phyloP scores from a whole-genome alignment of 2,113 vertebrate genomes.

The Centropus bengalensis region DNA sequence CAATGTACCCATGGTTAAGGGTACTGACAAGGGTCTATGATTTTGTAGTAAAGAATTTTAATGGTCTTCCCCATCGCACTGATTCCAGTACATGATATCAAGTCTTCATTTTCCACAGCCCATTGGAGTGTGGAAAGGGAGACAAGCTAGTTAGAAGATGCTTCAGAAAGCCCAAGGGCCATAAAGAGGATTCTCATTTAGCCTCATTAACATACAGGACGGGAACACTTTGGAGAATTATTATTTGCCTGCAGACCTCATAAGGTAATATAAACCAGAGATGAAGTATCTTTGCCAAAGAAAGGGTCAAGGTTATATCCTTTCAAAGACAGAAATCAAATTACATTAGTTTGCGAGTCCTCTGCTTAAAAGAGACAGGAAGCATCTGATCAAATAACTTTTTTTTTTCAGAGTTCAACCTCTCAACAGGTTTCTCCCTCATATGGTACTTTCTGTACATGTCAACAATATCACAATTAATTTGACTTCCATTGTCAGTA shows the following conservation, averaged over 20 bases:
- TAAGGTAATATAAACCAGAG: neutral
- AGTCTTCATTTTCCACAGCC: conserved; percentile 56
- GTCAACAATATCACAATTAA: neutral
- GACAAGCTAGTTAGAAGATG: conserved; percentile 23
- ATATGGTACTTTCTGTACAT: neutral
- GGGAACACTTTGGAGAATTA: conserved; percentile 17
- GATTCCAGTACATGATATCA: neutral
- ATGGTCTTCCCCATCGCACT: neutral
- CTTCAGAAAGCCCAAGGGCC: conserved; percentile 17
- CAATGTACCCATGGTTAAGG: neutral
- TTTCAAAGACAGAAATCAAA: conserved; percentile 17
- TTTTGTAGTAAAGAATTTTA: conserved; percentile 33
- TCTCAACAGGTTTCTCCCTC: neutral
- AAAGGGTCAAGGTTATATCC: neutral
- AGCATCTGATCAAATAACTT: neutral
- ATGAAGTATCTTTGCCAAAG: conserved; percentile 23
- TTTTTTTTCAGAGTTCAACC: neutral
- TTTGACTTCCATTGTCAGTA: neutral
- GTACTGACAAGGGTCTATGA: neutral
- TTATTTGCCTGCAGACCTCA: conserved; percentile 44
- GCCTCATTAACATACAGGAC: conserved; percentile 45
- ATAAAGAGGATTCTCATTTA: conserved; percentile 58
- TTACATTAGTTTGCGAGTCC: neutral
- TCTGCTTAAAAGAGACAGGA: neutral
- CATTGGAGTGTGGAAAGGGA: conserved; percentile 47